Percentiles rank a stretch among this genome's conserved stretches.
phyloP scores from a whole-genome alignment of 2,888 invertebrate genomes.

The Philereme vetulata region DNA sequence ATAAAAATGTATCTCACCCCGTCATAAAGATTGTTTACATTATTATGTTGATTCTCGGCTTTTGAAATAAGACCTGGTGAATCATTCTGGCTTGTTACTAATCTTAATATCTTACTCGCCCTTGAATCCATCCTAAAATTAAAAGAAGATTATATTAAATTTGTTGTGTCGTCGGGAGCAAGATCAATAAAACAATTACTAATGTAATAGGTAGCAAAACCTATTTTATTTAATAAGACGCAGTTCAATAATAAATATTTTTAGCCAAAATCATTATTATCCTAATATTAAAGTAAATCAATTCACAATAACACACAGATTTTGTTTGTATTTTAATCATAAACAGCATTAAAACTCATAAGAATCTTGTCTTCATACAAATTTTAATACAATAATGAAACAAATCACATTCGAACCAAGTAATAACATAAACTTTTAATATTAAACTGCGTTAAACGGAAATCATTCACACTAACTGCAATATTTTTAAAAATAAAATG shows the following conservation, averaged over 20 bases:
- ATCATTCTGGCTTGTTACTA: constrained; percentile 3
- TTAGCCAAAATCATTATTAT: constrained; percentile 4
- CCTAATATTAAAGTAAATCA: constrained; percentile 3
- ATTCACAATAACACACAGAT: constrained; percentile 5
- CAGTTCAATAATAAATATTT: neutral
- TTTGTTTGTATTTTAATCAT: constrained; percentile 5
- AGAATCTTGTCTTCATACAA: constrained; percentile 4
- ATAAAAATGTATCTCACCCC: constrained; percentile 4
- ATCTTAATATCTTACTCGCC: constrained; percentile 5
- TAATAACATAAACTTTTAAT: constrained; percentile 4
- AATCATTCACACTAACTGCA: constrained; percentile 1
- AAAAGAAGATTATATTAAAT: constrained; percentile 5
- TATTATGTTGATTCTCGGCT: constrained; percentile 5
- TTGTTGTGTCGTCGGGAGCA: constrained; percentile 4
- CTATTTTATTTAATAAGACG: constrained; percentile 4
- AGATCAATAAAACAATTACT: constrained; percentile 5
- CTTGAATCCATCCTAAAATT: constrained; percentile 5
- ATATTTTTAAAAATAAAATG: constrained; percentile 3
- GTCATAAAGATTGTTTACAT: constrained; percentile 4
- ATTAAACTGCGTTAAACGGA: neutral
- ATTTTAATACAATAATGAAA: constrained; percentile 5
- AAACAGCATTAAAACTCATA: constrained; percentile 5
- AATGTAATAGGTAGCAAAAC: constrained; percentile 5
- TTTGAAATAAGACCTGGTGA: constrained; percentile 5
- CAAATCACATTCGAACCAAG: constrained; percentile 5